Percentiles rank a stretch among this genome's conserved stretches.
Evolutionary conservation across 2,797 vertebrate species (phyloP).

Genomic region (Tadarida brasiliensis): DNA sequence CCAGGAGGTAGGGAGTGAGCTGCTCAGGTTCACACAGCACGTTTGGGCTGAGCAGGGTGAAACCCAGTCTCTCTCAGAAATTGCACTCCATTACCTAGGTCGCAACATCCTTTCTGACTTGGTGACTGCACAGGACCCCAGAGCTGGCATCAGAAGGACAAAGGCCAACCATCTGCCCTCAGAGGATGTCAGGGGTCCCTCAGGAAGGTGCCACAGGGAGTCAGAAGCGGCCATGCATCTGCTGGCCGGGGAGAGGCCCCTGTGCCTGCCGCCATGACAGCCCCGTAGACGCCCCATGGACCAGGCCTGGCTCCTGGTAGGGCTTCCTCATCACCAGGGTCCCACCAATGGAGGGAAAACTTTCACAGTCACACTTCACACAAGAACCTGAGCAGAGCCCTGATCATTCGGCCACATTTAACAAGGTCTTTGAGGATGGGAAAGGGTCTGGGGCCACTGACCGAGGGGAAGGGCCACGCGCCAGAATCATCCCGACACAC

Average conservation of each 20-base stretch:
- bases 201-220: background rate
- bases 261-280: background rate
- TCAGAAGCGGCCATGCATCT: background rate
- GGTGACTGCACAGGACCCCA: background rate
- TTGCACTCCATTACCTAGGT: background rate
- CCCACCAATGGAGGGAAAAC: background rate
- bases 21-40: background rate
- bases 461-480: too few relatives aligned
- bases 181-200: background rate
- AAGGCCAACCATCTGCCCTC: background rate
- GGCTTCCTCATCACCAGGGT: background rate
- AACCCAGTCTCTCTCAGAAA: background rate
- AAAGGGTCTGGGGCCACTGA: background rate
- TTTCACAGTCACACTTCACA: background rate
- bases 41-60: background rate
- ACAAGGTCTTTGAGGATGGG: background rate
- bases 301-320: background rate
- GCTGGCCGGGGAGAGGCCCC: background rate
- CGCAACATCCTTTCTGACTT: background rate
- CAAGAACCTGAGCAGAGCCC: background rate
- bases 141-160: background rate
- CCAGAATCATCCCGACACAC: background rate
- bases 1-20: too few relatives aligned
- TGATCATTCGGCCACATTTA: fast-evolving
- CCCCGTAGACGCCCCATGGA: background rate